Conservation (phyloP, 2,888 invertebrate genomes). For the Charanyca ferruginea region DNA sequence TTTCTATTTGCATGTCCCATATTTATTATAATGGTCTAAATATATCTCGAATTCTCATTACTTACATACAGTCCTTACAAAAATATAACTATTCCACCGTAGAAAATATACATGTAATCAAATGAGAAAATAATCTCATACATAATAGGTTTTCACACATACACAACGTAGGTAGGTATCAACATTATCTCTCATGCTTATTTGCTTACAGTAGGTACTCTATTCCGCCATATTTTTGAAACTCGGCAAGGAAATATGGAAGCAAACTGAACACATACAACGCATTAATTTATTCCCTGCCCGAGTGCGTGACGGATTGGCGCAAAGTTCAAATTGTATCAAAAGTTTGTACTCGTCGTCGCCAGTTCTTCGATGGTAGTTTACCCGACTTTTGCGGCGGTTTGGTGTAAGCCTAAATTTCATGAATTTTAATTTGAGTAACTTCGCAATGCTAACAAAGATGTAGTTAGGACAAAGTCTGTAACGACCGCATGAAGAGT, state of each 20-base stretch:
- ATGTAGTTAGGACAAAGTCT: slow-evolving; percentile 27
- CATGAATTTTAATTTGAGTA: slow-evolving; percentile 53
- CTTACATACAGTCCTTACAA: neutral
- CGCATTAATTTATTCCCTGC: slow-evolving; percentile 50
- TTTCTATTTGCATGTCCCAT: neutral
- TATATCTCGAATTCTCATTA: neutral
- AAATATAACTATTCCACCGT: neutral
- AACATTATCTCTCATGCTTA: slow-evolving; percentile 5
- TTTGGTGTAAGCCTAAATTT: slow-evolving; percentile 44
- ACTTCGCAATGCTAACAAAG: slow-evolving; percentile 39
- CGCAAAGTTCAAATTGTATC: slow-evolving; percentile 62
- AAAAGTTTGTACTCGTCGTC: slow-evolving; percentile 56
- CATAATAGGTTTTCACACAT: neutral
- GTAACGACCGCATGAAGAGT: slow-evolving; percentile 22
- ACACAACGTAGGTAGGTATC: neutral
- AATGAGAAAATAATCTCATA: slow-evolving; percentile 5
- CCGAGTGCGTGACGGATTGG: slow-evolving; percentile 60
- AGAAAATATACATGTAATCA: neutral
- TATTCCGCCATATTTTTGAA: slow-evolving; percentile 25
- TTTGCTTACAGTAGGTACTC: slow-evolving; percentile 14
- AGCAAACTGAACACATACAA: slow-evolving; percentile 29
- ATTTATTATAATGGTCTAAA: neutral
- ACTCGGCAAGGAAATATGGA: slow-evolving; percentile 23
- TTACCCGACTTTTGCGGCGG: slow-evolving; percentile 50
- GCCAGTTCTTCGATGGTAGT: slow-evolving; percentile 51